Conservation (phyloP, 2,113 vertebrate genomes). For the Psittacula cyanocephala region DNA sequence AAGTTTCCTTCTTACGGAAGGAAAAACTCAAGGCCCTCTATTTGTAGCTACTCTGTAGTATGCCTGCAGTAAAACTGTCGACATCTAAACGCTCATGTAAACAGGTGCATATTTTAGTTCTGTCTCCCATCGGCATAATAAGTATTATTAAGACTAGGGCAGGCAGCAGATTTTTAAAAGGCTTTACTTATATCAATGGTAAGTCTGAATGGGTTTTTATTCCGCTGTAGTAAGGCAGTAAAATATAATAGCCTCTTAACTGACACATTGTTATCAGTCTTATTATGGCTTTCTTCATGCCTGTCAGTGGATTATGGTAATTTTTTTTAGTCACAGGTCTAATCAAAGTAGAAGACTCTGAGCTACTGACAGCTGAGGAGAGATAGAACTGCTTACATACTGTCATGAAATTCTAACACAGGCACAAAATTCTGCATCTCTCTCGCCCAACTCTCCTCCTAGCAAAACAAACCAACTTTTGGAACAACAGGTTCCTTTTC, state of each 20-base stretch:
- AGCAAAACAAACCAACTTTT: constrained; percentile 52
- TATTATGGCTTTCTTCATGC: constrained; percentile 67
- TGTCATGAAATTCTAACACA: constrained; percentile 54
- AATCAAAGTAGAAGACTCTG: constrained; percentile 65
- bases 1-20: background rate
- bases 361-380: constrained; percentile 66
- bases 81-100: background rate
- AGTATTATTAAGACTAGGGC: background rate
- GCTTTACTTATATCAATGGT: background rate
- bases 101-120: background rate
- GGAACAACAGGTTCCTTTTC: constrained; percentile 30
- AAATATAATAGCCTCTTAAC: constrained; percentile 62
- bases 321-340: constrained; percentile 67
- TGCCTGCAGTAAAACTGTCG: background rate
- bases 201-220: constrained; percentile 9
- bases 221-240: constrained; percentile 19
- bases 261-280: constrained; percentile 63
- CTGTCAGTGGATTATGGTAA: constrained; percentile 74
- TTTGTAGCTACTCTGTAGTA: background rate
- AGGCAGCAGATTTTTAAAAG: background rate
- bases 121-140: background rate
- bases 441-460: background rate
- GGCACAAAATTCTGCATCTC: constrained; percentile 26
- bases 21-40: background rate
- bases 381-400: constrained; percentile 60